Conservation (phyloP, 2,113 vertebrate species). For the Alosa alosa region DNA sequence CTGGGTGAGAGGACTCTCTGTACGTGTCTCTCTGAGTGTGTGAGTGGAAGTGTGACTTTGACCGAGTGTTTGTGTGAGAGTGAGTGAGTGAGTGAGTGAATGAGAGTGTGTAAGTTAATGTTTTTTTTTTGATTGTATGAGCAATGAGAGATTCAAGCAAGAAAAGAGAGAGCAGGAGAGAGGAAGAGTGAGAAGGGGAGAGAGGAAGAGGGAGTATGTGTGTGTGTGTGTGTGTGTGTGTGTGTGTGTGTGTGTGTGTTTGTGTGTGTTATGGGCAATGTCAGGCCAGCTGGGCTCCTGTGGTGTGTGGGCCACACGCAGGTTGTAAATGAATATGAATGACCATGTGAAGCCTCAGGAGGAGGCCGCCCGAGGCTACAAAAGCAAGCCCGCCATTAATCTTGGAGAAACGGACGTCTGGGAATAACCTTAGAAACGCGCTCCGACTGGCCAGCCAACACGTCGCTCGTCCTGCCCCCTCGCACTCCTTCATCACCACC, state of each 20-base stretch:
- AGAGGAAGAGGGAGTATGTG: background rate
- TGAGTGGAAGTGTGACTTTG: background rate
- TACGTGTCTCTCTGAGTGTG: background rate
- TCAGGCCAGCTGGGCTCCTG: constrained; percentile 28
- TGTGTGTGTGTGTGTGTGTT: background rate
- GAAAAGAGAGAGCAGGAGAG: too few relatives aligned
- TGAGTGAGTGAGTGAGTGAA: background rate
- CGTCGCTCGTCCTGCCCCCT: constrained; percentile 12
- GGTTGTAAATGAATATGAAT: constrained; percentile 46
- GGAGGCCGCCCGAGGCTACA: constrained; percentile 21
- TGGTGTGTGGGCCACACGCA: constrained; percentile 29
- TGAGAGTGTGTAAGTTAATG: too few relatives aligned
- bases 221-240: background rate
- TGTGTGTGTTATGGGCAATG: constrained; percentile 3
- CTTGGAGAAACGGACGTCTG: constrained; percentile 34
- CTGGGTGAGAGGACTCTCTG: background rate
- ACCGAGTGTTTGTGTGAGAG: background rate
- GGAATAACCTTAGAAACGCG: constrained; percentile 35
- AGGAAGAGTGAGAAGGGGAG: background rate
- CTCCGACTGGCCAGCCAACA: background rate
- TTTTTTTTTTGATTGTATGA: background rate
- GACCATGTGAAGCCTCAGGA: constrained; percentile 28
- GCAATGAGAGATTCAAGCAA: too few relatives aligned
- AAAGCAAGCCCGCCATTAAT: constrained; percentile 33
- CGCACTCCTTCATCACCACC: constrained; percentile 5